A percentile compares a stretch with the other conserved stretches of the same genome.
Conservation (phyloP, 2,797 vertebrate species). For the Brachymystax lenok region DNA sequence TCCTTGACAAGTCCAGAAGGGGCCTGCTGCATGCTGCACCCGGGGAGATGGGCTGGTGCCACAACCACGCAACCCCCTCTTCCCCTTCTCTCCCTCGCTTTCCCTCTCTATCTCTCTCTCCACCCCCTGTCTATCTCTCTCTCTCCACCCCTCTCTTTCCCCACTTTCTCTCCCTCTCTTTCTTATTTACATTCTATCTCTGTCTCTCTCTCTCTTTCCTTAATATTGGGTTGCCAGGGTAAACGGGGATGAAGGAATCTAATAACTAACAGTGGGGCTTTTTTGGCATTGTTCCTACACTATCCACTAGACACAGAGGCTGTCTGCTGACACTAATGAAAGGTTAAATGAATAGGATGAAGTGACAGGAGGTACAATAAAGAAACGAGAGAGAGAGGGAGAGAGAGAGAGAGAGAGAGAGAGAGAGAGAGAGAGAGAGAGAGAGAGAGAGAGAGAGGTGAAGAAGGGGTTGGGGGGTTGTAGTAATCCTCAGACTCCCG, state of each 20-base stretch:
- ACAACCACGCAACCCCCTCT: constrained; percentile 46
- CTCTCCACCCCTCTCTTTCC: constrained; percentile 74
- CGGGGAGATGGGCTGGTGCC: constrained; percentile 51
- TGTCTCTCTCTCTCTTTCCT: constrained; percentile 52
- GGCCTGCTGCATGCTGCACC: constrained; percentile 63
- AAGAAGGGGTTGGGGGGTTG: constrained; percentile 53
- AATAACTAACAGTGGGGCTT: constrained; percentile 98
- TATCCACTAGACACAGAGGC: constrained; percentile 82
- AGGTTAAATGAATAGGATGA: constrained; percentile 99
- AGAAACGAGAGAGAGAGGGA: constrained; percentile 63
- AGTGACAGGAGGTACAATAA: constrained; percentile 96
- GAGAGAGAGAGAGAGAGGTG: constrained; percentile 40
- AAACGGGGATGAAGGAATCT: constrained; percentile 92
- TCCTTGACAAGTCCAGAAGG: constrained; percentile 90
- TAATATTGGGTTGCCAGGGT: constrained; percentile 91
- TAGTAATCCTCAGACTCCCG: constrained; percentile 83
- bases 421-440: constrained; percentile 47
- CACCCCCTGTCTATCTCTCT: background rate
- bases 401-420: constrained; percentile 54
- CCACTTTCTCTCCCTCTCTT: constrained; percentile 66
- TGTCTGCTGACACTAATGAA: constrained; percentile 94
- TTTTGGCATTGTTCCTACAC: constrained; percentile 83
- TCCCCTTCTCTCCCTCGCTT: constrained; percentile 34
- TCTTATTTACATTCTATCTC: constrained; percentile 39
- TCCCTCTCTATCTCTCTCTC: constrained; percentile 17